phyloP scores from a whole-genome alignment of 2,888 invertebrate species.

The Ernsta delagoae region DNA sequence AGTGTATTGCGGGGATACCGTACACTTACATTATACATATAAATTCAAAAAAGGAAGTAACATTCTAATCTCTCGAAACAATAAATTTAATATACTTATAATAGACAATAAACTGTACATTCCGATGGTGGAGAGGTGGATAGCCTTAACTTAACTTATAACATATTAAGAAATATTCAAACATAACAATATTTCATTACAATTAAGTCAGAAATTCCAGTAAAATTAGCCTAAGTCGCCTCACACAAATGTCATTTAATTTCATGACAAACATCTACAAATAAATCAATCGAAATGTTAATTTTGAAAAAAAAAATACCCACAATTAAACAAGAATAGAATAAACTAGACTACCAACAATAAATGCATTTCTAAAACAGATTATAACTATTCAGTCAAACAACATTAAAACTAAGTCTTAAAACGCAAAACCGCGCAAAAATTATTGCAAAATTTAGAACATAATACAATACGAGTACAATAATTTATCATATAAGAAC shows the following conservation, averaged over 20 bases:
- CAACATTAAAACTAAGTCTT: constrained; percentile 6
- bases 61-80: constrained; percentile 72
- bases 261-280: neutral
- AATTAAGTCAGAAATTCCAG: too few species aligned
- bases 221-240: too few species aligned
- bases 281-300: neutral
- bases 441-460: constrained; percentile 6
- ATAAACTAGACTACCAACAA: neutral
- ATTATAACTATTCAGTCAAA: constrained; percentile 17
- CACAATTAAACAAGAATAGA: neutral
- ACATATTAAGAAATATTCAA: too few species aligned
- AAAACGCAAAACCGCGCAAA: constrained; percentile 3
- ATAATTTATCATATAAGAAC: neutral
- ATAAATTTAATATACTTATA: constrained; percentile 55
- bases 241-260: too few species aligned
- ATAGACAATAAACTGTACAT: constrained; percentile 44
- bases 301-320: too few species aligned
- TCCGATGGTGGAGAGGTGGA: constrained; percentile 32
- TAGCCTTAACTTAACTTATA: neutral
- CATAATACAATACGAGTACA: neutral
- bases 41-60: constrained; percentile 79
- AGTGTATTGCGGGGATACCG: constrained; percentile 72
- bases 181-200: too few species aligned
- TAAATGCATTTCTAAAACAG: neutral
- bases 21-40: constrained; percentile 76